Conservation (phyloP, 2,888 invertebrate species). For the Drosophila paucipuncta region DNA sequence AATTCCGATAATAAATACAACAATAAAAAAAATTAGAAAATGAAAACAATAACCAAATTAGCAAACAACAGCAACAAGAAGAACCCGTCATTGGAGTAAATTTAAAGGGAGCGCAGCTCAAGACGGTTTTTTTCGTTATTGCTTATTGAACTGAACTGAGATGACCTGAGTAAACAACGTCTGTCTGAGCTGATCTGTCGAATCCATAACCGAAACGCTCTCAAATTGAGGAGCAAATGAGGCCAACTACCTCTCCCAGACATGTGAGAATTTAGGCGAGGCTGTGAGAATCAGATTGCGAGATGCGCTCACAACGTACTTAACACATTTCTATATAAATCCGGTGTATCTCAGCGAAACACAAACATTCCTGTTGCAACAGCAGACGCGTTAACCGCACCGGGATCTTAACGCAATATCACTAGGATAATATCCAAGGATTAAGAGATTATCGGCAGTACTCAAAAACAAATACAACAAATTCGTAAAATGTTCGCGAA, state of each 20-base stretch:
- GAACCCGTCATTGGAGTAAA: constrained; percentile 65
- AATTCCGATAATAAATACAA: constrained; percentile 29
- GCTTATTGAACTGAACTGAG: constrained; percentile 64
- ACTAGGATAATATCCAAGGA: constrained; percentile 46
- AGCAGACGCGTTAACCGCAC: constrained; percentile 80
- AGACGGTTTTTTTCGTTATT: constrained; percentile 26
- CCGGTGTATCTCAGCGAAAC: constrained; percentile 67
- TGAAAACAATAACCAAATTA: constrained; percentile 56
- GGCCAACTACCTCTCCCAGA: constrained; percentile 61
- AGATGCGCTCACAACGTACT: constrained; percentile 54
- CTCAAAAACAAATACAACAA: constrained; percentile 2
- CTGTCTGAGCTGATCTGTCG: constrained; percentile 30
- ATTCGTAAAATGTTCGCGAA: constrained; percentile 74
- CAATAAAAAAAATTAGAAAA: constrained; percentile 26
- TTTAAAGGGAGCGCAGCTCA: constrained; percentile 61
- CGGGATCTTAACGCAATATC: constrained; percentile 59
- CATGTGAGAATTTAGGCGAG: constrained; percentile 59
- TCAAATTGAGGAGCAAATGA: constrained; percentile 55
- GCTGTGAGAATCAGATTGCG: constrained; percentile 50
- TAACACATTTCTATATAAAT: constrained; percentile 79
- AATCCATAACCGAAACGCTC: constrained; percentile 35
- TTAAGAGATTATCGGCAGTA: constrained; percentile 2
- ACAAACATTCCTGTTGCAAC: constrained; percentile 84
- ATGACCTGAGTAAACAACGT: constrained; percentile 22
- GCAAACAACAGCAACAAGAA: constrained; percentile 40